Evolutionary conservation across 2,113 vertebrate genomes (phyloP).

Genomic region (Thamnaconus septentrionalis): DNA sequence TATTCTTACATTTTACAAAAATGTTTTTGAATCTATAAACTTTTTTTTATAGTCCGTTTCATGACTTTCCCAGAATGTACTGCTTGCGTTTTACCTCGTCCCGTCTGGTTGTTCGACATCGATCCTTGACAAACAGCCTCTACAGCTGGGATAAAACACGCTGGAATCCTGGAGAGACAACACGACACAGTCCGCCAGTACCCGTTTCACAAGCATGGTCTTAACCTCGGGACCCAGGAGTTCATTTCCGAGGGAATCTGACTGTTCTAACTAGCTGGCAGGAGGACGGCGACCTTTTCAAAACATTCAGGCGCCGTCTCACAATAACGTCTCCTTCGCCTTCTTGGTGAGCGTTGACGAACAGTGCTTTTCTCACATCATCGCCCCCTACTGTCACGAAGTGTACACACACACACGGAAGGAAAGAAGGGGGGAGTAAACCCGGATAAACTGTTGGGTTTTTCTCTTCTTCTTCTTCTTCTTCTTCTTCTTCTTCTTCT

Average conservation of each 20-base stretch:
- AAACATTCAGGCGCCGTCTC: no score
- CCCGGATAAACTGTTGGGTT: no score
- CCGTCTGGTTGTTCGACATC: constrained; percentile 32
- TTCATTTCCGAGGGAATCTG: background rate
- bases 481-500: background rate
- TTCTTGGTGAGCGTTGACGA: no score
- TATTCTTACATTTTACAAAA: no score
- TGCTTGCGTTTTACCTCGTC: constrained; percentile 43
- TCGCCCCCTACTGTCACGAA: no score
- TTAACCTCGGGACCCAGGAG: background rate
- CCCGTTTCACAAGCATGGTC: constrained; percentile 43
- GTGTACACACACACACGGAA: background rate
- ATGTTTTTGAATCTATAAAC: background rate
- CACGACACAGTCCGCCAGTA: constrained; percentile 62
- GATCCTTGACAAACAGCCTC: constrained; percentile 64
- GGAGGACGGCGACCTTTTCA: no score
- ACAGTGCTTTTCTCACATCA: no score
- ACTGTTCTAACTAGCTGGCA: background rate
- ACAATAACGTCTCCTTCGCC: no score
- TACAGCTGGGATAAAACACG: constrained; percentile 70
- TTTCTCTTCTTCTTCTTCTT: no score
- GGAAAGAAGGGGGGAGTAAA: no score
- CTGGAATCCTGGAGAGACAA: constrained; percentile 56
- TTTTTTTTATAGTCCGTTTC: no score
- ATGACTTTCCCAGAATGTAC: no score